These are phyloP conservation scores for Nowickia ferox DNA, from an alignment of 2,888 invertebrate genomes.

Conservation along the genomic window DNA sequence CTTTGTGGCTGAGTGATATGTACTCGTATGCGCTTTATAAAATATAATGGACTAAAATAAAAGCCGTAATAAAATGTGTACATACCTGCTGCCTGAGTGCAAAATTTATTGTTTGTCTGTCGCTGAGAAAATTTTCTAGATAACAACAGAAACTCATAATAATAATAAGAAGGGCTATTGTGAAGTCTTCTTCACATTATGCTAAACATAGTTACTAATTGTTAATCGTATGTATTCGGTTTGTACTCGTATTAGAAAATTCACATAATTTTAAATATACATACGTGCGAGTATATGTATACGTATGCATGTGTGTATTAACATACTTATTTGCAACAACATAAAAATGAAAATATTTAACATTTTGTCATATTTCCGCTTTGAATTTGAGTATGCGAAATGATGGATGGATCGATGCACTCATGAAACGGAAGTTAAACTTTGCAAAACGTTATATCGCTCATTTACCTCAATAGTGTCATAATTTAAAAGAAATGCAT, in stretches of 20 bases:
- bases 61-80: slow-evolving; percentile 5
- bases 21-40: background rate
- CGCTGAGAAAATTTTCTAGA: slow-evolving; percentile 33
- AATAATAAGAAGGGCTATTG: slow-evolving; percentile 13
- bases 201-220: slow-evolving; percentile 13
- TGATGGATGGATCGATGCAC: background rate
- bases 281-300: background rate
- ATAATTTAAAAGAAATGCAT: no score
- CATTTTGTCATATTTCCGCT: slow-evolving; percentile 46
- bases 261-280: slow-evolving; percentile 37
- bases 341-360: slow-evolving; percentile 41
- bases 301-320: no score
- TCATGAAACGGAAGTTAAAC: slow-evolving; percentile 39
- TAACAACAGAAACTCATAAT: slow-evolving; percentile 27
- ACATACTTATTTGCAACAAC: background rate
- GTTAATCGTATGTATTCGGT: slow-evolving; percentile 42
- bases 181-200: slow-evolving; percentile 24
- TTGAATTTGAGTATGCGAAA: slow-evolving; percentile 35
- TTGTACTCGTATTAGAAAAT: slow-evolving; percentile 9
- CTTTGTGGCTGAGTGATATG: background rate
- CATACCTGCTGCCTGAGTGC: background rate
- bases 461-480: background rate
- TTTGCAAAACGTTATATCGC: background rate
- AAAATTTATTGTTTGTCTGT: background rate
- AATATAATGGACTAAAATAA: slow-evolving; percentile 5